Conservation (phyloP, 2,113 vertebrate genomes). For the Tupaia tana region DNA sequence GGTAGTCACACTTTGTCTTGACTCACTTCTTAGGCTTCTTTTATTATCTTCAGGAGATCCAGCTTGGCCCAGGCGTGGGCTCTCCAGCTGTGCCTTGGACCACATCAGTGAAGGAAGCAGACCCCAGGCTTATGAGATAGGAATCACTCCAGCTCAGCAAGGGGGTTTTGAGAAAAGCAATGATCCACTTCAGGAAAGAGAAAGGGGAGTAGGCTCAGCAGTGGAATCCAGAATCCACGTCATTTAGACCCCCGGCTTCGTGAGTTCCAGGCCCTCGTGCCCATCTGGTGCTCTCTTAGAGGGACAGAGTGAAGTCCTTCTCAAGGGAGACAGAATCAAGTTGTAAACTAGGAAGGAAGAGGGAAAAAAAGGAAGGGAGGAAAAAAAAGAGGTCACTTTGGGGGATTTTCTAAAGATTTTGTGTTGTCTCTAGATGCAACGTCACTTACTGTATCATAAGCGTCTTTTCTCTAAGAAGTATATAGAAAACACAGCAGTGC, state of each 20-base stretch:
- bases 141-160: background rate
- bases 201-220: background rate
- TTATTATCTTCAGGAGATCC: constrained; percentile 33
- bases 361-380: no score
- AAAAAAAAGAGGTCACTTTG: background rate
- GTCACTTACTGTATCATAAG: background rate
- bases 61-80: background rate
- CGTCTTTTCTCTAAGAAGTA: background rate
- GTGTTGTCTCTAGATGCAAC: background rate
- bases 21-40: background rate
- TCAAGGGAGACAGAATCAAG: background rate
- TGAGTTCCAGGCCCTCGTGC: background rate
- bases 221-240: background rate
- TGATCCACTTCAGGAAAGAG: background rate
- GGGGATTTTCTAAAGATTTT: constrained; percentile 3
- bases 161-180: background rate
- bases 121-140: background rate
- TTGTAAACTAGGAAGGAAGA: background rate
- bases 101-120: background rate
- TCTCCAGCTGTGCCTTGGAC: background rate
- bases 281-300: background rate
- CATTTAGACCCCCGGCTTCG: background rate
- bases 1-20: background rate
- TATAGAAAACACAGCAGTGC: background rate
- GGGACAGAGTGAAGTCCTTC: background rate